Evolutionary conservation across 2,888 invertebrate species (phyloP), one percentile per base, ranked within the genome.

Genomic region (Cylindroiulus punctatus): DNA sequence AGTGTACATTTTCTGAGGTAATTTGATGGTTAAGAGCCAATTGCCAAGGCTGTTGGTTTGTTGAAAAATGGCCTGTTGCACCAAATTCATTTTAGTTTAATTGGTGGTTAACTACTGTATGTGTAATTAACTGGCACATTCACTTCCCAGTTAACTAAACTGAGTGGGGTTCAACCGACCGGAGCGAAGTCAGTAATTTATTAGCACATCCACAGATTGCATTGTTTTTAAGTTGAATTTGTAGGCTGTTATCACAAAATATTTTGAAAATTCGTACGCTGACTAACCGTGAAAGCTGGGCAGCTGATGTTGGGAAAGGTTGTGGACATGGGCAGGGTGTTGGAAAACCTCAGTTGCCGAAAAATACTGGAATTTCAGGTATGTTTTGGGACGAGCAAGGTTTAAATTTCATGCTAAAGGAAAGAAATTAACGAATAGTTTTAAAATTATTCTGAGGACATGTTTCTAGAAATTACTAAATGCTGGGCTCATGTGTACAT

Each of bases 261-360:
- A 30, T 14, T 26, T 76, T 76, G 76, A 26, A 22, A 76, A 26
- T 76, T 65, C 26, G 22, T 65, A 8, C 65, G 65, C 4, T 76
- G 76, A 76, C 76, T 76, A 76, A 76, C 76, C 76, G 22, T 76
- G 76, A 76, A 65, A 76, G 76, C 76, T 76, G 76, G 76, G 76
- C 26, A 76, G 26, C 76, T 76, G 76, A 30, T 76, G 76, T 76
- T 76, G 76, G 76, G 76, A 76, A 76, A 76, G 76, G 76, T 76
- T 65, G 65, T 26, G 76, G 76, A 14, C 22, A 12, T 30, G 76
- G 76, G 76, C 12, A 30, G 76, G 76, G 26, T 76, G 76, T 76
- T 76, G 76, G 76, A 76, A 76, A 76, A 76, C 26, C 30, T 30
- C 14, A 30, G 12, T 30, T 76, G 26, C 30, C 30, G 30, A 1